phyloP scores from a whole-genome alignment of 2,797 vertebrate genomes.

The Bradypodion pumilum region DNA sequence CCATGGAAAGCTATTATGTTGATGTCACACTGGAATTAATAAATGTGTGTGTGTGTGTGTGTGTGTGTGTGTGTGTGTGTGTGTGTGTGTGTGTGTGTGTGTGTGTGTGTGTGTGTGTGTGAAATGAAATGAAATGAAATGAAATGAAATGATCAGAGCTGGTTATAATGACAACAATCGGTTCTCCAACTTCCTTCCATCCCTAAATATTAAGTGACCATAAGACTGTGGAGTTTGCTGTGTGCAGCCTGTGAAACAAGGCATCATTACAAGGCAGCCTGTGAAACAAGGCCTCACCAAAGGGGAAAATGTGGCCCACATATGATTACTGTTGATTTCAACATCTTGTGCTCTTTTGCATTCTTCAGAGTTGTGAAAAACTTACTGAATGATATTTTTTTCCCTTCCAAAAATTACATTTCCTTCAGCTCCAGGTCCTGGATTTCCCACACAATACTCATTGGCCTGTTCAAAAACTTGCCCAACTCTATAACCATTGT shows the following conservation, averaged over 20 bases:
- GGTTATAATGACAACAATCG: background rate
- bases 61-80: too few relatives aligned
- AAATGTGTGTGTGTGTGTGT: too few relatives aligned
- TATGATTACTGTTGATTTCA: background rate
- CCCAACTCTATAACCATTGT: background rate
- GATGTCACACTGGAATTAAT: background rate
- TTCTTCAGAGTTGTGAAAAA: background rate
- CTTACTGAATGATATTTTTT: background rate
- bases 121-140: background rate
- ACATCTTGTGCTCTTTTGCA: background rate
- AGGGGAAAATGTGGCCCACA: background rate
- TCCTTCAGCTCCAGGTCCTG: background rate
- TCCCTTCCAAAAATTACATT: background rate
- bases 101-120: too few relatives aligned
- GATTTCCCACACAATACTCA: background rate
- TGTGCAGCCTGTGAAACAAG: conserved; percentile 63
- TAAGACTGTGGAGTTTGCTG: conserved; percentile 41
- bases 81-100: too few relatives aligned
- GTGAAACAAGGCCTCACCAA: conserved; percentile 3
- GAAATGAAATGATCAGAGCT: background rate
- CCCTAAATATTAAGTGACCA: conserved; percentile 19
- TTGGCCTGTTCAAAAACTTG: background rate
- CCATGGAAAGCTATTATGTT: background rate
- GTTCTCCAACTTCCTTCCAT: background rate
- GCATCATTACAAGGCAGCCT: too few relatives aligned